Conservation (phyloP, 2,888 invertebrate genomes). For the Steromphala cineraria region DNA sequence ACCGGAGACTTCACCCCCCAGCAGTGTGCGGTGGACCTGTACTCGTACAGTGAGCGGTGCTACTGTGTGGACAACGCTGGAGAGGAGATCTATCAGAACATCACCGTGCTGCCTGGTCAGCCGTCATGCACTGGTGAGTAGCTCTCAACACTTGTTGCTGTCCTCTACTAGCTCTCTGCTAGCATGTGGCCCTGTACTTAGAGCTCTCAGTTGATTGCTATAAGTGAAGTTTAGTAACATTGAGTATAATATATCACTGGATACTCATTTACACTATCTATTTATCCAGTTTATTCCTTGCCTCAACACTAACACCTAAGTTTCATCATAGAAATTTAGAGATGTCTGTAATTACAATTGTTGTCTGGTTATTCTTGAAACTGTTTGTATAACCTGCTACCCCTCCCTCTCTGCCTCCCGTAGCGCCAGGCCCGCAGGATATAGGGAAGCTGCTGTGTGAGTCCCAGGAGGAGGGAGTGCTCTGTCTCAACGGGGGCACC, state of each 20-base stretch:
- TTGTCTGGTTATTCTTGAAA: no score
- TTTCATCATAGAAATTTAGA: no score
- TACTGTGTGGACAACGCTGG: constrained; percentile 1
- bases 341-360: no score
- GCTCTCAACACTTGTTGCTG: no score
- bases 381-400: no score
- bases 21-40: not conserved
- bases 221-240: not conserved
- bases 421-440: not conserved
- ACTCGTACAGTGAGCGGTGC: not conserved
- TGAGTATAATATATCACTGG: not conserved
- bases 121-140: constrained; percentile 8
- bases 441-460: not conserved
- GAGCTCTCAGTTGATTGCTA: not conserved
- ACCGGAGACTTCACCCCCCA: constrained; percentile 11
- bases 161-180: not conserved
- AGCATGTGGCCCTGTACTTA: not conserved
- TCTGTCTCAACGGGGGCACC: constrained; percentile 1
- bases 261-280: no score
- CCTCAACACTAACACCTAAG: no score
- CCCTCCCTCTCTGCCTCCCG: no score
- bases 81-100: not conserved
- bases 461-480: not conserved
- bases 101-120: not conserved
- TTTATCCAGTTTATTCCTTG: no score